Evolutionary conservation across 2,888 invertebrate species (phyloP).

Genomic region (Eristalis intricaria): DNA sequence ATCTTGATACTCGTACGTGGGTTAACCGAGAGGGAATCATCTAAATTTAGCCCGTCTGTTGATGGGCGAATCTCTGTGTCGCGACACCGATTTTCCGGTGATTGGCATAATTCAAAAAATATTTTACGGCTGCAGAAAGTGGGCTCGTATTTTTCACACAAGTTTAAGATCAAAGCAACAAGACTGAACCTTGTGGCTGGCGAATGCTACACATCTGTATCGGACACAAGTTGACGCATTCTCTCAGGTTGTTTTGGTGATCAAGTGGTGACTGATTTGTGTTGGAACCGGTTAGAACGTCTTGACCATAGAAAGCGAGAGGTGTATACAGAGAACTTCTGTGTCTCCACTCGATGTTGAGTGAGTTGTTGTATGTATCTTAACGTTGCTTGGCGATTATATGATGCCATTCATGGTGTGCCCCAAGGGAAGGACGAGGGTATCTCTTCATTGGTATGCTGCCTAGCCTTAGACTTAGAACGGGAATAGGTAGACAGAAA

Average conservation of each 20-base stretch:
- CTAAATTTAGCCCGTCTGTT: conserved; percentile 47
- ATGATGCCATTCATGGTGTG: conserved; percentile 54
- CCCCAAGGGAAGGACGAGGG: neutral
- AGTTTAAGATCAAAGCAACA: conserved; percentile 32
- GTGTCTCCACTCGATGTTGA: neutral
- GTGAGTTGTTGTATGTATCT: neutral
- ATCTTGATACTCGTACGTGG: conserved; percentile 53
- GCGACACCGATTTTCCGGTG: conserved; percentile 35
- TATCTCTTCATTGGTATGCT: conserved; percentile 34
- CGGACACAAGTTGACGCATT: neutral
- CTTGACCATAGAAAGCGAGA: conserved; percentile 65
- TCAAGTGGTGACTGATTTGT: neutral
- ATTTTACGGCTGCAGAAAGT: neutral
- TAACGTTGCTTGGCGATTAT: conserved; percentile 8
- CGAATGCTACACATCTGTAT: neutral
- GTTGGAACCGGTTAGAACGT: conserved; percentile 50
- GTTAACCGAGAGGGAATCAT: conserved; percentile 15
- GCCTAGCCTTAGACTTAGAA: conserved; percentile 51
- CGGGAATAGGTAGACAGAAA: conserved; percentile 28
- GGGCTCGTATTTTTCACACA: conserved; percentile 5
- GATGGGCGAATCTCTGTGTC: conserved; percentile 1
- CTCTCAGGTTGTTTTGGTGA: neutral
- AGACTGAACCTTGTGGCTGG: neutral
- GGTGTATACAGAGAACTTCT: conserved; percentile 8
- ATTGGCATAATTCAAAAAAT: conserved; percentile 13